Conservation (phyloP, 2,888 invertebrate species). For the Eurytoma californica region DNA sequence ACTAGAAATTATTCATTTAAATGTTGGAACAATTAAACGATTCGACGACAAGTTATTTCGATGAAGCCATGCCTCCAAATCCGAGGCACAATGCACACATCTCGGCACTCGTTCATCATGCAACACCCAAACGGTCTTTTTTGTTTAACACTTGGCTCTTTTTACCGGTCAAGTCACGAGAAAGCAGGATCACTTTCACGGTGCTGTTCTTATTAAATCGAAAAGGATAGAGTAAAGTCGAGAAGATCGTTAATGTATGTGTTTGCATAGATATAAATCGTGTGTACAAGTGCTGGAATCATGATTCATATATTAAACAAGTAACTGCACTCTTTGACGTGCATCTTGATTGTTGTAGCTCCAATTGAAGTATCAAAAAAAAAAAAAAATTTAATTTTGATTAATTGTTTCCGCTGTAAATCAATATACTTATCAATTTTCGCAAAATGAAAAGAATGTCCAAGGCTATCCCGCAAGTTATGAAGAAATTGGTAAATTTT, state of each 20-base stretch:
- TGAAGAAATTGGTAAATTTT: no score
- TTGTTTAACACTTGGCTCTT: conserved; percentile 53
- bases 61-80: conserved; percentile 43
- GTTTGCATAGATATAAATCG: conserved; percentile 48
- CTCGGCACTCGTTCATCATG: conserved; percentile 65
- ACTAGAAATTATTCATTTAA: background rate
- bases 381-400: conserved; percentile 2
- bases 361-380: conserved; percentile 30
- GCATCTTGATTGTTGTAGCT: no score
- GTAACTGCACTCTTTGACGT: no score
- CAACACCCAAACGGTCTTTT: conserved; percentile 61
- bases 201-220: conserved; percentile 46
- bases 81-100: conserved; percentile 65
- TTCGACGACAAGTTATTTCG: conserved; percentile 50
- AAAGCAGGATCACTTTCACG: conserved; percentile 55
- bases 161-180: conserved; percentile 53
- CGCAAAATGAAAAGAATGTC: no score
- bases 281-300: conserved; percentile 59
- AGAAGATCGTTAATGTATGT: conserved; percentile 56
- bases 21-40: background rate
- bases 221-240: conserved; percentile 52
- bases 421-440: no score
- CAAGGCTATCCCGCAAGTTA: no score
- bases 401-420: no score
- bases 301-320: conserved; percentile 53